phyloP scores from a whole-genome alignment of 1,140 invertebrate species.

The Cherax destructor region DNA sequence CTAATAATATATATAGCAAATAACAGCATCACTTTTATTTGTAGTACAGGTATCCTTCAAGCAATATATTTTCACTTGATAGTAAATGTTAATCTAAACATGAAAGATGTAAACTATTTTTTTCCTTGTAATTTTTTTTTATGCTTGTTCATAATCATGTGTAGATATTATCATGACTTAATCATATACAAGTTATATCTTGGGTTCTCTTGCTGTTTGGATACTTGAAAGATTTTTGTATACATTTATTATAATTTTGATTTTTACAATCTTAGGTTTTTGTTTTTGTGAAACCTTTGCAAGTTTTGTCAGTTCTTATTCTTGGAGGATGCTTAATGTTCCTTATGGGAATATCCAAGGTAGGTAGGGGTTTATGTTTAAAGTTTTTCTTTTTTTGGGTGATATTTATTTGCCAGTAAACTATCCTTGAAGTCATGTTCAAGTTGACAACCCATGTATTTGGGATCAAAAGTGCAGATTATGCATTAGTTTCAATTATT shows the following conservation, averaged over 20 bases:
- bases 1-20: not conserved
- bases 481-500: not conserved
- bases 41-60: not conserved
- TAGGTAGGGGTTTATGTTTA: slow-evolving; percentile 22
- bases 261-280: slow-evolving; percentile 52
- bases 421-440: not conserved
- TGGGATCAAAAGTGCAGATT: not conserved
- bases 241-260: not conserved
- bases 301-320: slow-evolving; percentile 44
- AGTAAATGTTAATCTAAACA: not conserved
- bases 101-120: not conserved
- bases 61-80: not conserved
- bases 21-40: not conserved
- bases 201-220: not conserved
- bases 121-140: not conserved
- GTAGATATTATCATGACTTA: not conserved
- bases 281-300: slow-evolving; percentile 51
- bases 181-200: not conserved
- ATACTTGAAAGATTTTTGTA: not conserved
- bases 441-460: not conserved
- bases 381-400: not conserved
- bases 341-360: slow-evolving; percentile 22
- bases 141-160: not conserved
- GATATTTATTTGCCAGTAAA: not conserved
- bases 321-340: slow-evolving; percentile 20